A percentile compares a stretch with the other conserved stretches of the same genome.
These are phyloP conservation scores for Patella ulyssiponensis DNA, from an alignment of 2,888 invertebrate genomes.

Conservation along the genomic window DNA sequence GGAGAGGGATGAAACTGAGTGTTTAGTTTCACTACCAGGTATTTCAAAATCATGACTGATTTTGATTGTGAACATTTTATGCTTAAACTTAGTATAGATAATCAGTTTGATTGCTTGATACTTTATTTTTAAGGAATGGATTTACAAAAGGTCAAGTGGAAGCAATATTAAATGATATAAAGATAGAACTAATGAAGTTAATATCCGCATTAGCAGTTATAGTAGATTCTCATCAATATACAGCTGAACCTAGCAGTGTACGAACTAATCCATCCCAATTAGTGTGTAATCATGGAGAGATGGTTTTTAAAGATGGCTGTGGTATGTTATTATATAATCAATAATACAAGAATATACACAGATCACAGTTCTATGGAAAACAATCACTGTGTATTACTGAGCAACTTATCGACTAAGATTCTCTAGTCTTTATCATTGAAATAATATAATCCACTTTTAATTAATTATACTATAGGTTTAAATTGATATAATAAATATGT, in stretches of 20 bases:
- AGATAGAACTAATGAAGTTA: constrained; percentile 50
- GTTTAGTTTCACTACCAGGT: no score
- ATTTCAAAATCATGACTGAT: no score
- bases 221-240: constrained; percentile 43
- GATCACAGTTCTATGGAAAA: not conserved
- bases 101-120: no score
- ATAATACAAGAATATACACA: not conserved
- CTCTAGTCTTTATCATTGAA: no score
- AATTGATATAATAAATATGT: no score
- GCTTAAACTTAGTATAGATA: no score
- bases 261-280: constrained; percentile 40
- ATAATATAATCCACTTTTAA: no score
- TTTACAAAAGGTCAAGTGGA: constrained; percentile 40
- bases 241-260: constrained; percentile 47
- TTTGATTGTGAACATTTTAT: no score
- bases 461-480: no score
- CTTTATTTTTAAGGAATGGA: constrained; percentile 34
- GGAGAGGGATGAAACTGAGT: no score
- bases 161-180: constrained; percentile 44
- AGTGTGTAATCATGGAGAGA: constrained; percentile 54
- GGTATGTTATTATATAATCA: constrained; percentile 30
- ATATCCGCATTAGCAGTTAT: constrained; percentile 40
- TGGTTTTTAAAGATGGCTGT: constrained; percentile 51
- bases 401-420: no score
- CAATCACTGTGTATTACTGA: not conserved